Evolutionary conservation across 2,113 vertebrate species (phyloP).

Genomic region (Mohoua ochrocephala): DNA sequence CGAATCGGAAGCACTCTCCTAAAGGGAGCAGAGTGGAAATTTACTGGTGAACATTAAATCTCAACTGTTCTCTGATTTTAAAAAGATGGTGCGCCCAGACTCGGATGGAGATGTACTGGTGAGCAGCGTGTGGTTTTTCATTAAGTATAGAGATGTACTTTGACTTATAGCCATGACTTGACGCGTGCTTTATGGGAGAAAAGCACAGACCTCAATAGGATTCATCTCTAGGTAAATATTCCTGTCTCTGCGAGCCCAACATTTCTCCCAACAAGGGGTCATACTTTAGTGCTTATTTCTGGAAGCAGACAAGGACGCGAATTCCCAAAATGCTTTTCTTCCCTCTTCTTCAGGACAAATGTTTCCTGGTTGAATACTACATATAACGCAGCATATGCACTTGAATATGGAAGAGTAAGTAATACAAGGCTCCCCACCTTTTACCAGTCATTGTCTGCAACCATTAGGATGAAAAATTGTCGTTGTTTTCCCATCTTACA

Average conservation of each 20-base stretch:
- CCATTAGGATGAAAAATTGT: not conserved
- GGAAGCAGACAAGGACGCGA: not conserved
- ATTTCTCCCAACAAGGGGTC: not conserved
- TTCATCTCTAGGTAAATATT: not conserved
- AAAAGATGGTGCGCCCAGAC: not conserved
- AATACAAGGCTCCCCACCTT: not conserved
- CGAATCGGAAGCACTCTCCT: not conserved
- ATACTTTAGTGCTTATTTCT: not conserved
- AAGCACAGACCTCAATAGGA: not conserved
- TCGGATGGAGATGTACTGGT: slow-evolving; percentile 22
- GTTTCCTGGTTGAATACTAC: not conserved
- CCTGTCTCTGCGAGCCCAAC: not conserved
- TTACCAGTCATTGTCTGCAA: not conserved
- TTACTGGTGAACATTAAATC: slow-evolving; percentile 44
- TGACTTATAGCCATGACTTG: not conserved
- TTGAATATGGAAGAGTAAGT: slow-evolving; percentile 1
- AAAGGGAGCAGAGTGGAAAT: slow-evolving; percentile 37
- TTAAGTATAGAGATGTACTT: not conserved
- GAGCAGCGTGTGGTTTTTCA: slow-evolving; percentile 38
- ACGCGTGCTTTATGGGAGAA: not conserved
- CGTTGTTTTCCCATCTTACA: not conserved
- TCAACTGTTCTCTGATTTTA: slow-evolving; percentile 47
- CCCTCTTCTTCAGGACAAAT: not conserved
- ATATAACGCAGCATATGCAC: not conserved
- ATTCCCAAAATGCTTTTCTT: not conserved